Base-by-base conservation (phyloP, 2,888 invertebrate genomes). In the Drepana falcataria region DNA sequence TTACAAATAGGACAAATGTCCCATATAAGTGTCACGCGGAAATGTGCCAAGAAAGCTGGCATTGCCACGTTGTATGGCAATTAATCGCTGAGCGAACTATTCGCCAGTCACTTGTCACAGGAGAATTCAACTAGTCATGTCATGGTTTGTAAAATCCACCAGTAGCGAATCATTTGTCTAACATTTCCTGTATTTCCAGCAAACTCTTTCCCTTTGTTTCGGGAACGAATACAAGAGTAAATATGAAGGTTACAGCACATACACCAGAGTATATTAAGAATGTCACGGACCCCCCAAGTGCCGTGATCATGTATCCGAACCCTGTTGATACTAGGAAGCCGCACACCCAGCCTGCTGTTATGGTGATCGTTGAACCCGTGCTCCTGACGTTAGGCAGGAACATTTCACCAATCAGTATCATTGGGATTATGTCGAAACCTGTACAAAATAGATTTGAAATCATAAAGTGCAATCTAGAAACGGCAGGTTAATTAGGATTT, bases 161-260 rank as follows among this genome's bases (percentile, higher is more conserved):
- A 47, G 2, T 47, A 2, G 3, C 7, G 3, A 47, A 21, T 48
- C 33, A 48, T 52, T 55, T 48, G 40, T 56, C 51, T 47, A 69
- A 52, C 68, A 72, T 68, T 4, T 56, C 58, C 40, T 71, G 64
- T 7, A 77, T 69, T 48, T 74, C 70, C 35, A 53, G 37, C 35
- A 74, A 60, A 48, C 55, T 72, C 51, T 69, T 73, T 3, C 72
- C 71, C 47, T 63, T 70, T 0, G 77, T 77, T 53, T 77, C 77
- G 0, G 74, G 75, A 0, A 77, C 68, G 35, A 66, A 61, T 3
- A 67, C 37, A 0, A 64, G 3, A 0, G 65, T 64, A 33, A 73
- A 75, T 0, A 70, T 2, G 35, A 66, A 65, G 0, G 61, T 63
- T 0, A 65, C 1, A 0, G 52, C 56, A 35, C 64, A 63, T 0